Evolutionary conservation across 2,113 vertebrate species (phyloP).

Genomic region (Burhinus bistriatus): DNA sequence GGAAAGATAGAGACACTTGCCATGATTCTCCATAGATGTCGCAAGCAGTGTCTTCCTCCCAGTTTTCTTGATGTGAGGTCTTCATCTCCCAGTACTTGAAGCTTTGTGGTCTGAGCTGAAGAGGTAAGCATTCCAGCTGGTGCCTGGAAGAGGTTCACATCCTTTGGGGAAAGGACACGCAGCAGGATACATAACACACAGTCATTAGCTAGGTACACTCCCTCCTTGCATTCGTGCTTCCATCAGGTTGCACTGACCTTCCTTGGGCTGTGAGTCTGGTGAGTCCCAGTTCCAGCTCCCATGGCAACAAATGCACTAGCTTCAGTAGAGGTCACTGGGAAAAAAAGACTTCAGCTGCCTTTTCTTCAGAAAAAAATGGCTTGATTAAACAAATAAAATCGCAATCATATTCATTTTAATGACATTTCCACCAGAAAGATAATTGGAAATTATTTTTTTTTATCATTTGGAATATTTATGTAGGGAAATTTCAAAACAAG

Average conservation of each 20-base stretch:
- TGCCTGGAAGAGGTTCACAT: neutral
- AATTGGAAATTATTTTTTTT: neutral
- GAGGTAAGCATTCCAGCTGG: neutral
- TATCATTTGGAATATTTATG: conserved; percentile 14
- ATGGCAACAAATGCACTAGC: neutral
- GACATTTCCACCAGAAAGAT: neutral
- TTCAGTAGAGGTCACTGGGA: neutral
- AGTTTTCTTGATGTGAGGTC: neutral
- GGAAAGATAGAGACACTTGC: neutral
- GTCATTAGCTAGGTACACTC: neutral
- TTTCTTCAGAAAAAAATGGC: neutral
- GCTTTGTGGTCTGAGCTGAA: neutral
- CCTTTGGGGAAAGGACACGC: neutral
- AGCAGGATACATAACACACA: neutral
- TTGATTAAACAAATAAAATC: conserved; percentile 45
- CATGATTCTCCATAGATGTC: neutral
- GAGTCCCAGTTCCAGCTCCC: neutral
- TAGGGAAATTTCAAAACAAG: conserved; percentile 1
- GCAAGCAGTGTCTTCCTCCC: neutral
- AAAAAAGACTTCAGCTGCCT: neutral
- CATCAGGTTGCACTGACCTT: neutral
- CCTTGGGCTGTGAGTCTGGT: neutral
- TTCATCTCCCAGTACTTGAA: conserved; percentile 1
- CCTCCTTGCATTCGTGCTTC: neutral
- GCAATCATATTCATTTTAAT: conserved; percentile 6